Evolutionary conservation across 2,113 vertebrate genomes (phyloP), one percentile per base, ranked within the genome.

Genomic region (Colistium nudipinnis): DNA sequence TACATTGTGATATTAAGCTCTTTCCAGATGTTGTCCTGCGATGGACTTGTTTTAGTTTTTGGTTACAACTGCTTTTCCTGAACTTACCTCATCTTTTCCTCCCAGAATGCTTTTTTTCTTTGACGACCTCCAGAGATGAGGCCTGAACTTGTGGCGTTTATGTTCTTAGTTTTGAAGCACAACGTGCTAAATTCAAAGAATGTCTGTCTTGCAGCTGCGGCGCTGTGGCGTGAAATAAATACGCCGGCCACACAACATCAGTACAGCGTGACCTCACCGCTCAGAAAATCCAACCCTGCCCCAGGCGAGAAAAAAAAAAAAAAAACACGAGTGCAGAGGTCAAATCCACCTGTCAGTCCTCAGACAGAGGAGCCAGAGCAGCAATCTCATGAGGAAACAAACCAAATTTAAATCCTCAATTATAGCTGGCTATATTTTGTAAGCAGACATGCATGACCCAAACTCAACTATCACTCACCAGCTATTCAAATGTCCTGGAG

Each of bases 311-410:
- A 7, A 13, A 33, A 25, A 25, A 59, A n/a, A n/a, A n/a, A n/a
- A n/a, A 1, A 36, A 28, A 28, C 19, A 7, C 13, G 62, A 52
- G 74, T n/a, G 22, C 48, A 56, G 25, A 61, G 63, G 59, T 72
- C 67, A 44, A 14, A 75, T 52, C 49, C 74, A 80, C 74, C 70
- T 75, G 74, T 62, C 76, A 54, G 54, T 49, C 36, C 11, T 10
- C n/a, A n/a, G 39, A 36, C 33, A 19, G 35, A 4, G 2, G n/a
- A n/a, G 24, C n/a, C n/a, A 19, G 19, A 24, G 22, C 30, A 25
- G 19, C 33, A 17, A 14, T 14, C 31, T 36, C 52, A 31, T 14
- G 52, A 30, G 52, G 20, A 35, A 16, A 53, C 24, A 4, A n/a
- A 38, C 31, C n/a, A 16, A 41, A 38, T 31, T 1, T 16, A 17